Evolutionary conservation across 92 coral and sea anemone genomes (phyloP), one percentile per base, ranked within the genome.

Genomic region (Ricordea florida): DNA sequence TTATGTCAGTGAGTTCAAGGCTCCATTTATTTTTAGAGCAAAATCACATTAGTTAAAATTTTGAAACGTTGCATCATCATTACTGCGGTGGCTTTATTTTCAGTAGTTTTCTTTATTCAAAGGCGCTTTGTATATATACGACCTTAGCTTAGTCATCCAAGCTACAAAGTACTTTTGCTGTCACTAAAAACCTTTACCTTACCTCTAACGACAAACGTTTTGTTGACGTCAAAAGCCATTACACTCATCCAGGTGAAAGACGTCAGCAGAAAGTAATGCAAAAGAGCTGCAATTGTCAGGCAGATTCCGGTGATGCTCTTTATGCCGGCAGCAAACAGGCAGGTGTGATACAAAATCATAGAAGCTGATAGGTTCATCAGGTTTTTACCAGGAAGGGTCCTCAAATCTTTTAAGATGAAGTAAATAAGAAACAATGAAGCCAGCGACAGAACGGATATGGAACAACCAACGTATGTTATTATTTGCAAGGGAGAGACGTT

Each of bases 361-460:
- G 76, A 29, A 7, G 50, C 37, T 29, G 56, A 66, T 69, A 68
- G 24, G 32, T 78, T 68, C 44, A 78, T 52, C 36, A 78, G 29
- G 47, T 45, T 70, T 57, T 79, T 79, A 6, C 87, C 87, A 0
- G 82, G 87, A 0, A 82, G 44, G 11, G 81, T 74, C 10, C 83
- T 29, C 56, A 75, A 26, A n/a, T 75, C 83, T 46, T 44, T 25
- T 21, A 82, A 76, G 4, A 44, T 25, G 20, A 40, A 58, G 24
- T 82, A 82, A 24, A 79, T 52, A 4, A 65, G 27, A 2, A 82
- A 23, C 10, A 82, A 47, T 5, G 65, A 30, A 8, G 53, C 8
- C 20, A 75, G 44, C 17, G 69, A 63, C 6, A 66, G 8, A 18
- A 75, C 30, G 1, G 88, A 82, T 4, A 82, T 20, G 4, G 56